Evolutionary conservation across 2,113 vertebrate genomes (phyloP).

Genomic region (Nerophis ophidion): DNA sequence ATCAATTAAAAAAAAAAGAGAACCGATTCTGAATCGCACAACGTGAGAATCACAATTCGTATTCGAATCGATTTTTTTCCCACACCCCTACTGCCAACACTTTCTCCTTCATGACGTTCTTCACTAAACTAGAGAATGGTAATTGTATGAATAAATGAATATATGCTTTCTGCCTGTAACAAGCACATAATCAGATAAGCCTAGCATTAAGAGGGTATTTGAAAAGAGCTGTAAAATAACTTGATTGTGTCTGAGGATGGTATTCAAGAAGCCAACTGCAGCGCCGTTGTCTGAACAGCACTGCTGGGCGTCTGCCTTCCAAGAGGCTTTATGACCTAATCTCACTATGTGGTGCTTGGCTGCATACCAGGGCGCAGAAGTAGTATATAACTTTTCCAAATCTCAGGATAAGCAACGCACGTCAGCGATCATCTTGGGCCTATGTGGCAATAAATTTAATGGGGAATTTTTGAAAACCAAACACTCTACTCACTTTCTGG

Average conservation of each 20-base stretch:
- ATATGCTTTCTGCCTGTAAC: background rate
- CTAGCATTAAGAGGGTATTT: constrained; percentile 18
- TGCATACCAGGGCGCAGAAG: constrained; percentile 30
- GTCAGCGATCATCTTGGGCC: constrained; percentile 42
- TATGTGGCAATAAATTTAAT: constrained; percentile 26
- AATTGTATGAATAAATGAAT: background rate
- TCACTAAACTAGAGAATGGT: constrained; percentile 14
- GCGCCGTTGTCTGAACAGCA: constrained; percentile 26
- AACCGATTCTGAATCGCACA: no score
- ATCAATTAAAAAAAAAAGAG: no score
- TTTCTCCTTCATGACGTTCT: constrained; percentile 20
- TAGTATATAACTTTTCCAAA: constrained; percentile 36
- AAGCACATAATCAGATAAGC: constrained; percentile 11
- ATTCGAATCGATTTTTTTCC: no score
- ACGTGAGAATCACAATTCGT: no score
- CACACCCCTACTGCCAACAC: no score
- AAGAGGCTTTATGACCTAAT: constrained; percentile 54
- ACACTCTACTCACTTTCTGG: constrained; percentile 10
- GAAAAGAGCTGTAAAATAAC: constrained; percentile 32
- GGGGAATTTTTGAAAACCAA: constrained; percentile 8
- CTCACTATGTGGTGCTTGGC: constrained; percentile 57
- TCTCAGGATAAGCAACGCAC: constrained; percentile 49
- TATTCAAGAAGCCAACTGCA: constrained; percentile 19
- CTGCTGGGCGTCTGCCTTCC: constrained; percentile 27
- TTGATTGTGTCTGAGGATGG: constrained; percentile 30